Conservation (phyloP, 2,797 vertebrate genomes). For the Betta splendens region DNA sequence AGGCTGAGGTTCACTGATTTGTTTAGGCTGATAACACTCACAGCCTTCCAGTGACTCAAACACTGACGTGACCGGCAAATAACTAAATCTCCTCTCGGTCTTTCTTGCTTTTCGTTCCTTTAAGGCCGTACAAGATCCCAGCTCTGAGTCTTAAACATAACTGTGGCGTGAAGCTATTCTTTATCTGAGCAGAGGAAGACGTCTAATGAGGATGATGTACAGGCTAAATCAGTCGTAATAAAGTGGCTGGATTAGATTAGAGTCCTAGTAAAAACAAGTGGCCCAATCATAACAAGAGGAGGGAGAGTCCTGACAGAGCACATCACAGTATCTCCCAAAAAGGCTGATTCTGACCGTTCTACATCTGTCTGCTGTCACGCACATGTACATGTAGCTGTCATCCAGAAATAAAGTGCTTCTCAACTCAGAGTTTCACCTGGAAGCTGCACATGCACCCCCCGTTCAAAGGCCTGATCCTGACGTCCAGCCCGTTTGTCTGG, state of each 20-base stretch:
- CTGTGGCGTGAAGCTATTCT: slow-evolving; percentile 80
- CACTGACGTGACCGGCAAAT: slow-evolving; percentile 61
- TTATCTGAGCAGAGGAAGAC: slow-evolving; percentile 93
- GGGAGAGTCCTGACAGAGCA: slow-evolving; percentile 38
- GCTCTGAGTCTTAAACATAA: slow-evolving; percentile 88
- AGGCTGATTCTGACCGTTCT: slow-evolving; percentile 18
- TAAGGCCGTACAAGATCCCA: slow-evolving; percentile 83
- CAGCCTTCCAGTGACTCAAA: slow-evolving; percentile 72
- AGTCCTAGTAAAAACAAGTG: slow-evolving; percentile 72
- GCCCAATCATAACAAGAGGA: slow-evolving; percentile 58
- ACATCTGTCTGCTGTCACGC: slow-evolving; percentile 3
- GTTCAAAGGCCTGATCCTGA: slow-evolving; percentile 37
- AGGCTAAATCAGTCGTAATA: too few species aligned
- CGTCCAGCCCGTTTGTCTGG: slow-evolving; percentile 64
- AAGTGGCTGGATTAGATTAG: too few species aligned
- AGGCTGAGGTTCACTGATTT: slow-evolving; percentile 83
- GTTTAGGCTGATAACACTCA: slow-evolving; percentile 94
- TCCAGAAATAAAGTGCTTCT: slow-evolving; percentile 37
- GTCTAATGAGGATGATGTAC: slow-evolving; percentile 90
- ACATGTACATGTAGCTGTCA: neutral
- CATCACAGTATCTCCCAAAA: slow-evolving; percentile 50
- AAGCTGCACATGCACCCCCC: slow-evolving; percentile 30
- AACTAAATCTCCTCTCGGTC: slow-evolving; percentile 63
- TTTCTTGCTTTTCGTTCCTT: slow-evolving; percentile 67
- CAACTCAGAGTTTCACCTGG: slow-evolving; percentile 20